Evolutionary conservation across 2,797 vertebrate species (phyloP), one percentile per base, ranked within the genome.

Genomic region (Cossypha dichroa): DNA sequence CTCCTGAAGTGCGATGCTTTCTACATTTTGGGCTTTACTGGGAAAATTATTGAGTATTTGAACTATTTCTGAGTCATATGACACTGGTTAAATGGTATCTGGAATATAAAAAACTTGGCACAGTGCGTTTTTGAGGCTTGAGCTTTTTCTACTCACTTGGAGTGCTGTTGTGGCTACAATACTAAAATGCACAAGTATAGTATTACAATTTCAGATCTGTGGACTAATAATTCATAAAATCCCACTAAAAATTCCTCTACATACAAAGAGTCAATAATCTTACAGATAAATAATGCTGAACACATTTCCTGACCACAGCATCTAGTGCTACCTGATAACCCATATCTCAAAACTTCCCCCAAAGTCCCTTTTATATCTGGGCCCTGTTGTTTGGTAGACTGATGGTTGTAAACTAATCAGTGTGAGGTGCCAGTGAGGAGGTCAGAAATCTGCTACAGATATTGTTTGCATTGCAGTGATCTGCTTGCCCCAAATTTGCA

Each of bases 221-320:
- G 89, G 43, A 22, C 36, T 59, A 82, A 51, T 81, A 89, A 87
- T 33, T 79, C 49, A 67, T 59, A 88, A 94, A 72, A 80, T 72
- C 33, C 79, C 69, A 46, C 59, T 54, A 66, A 82, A 91, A 84
- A 13, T 52, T 85, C 33, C 34, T 78, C 54, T 79, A 40, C 52
- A 75, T 89, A 86, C 88, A 75, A 29, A 79, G 14, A 40, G 7
- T 74, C 22, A 56, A 36, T 90, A 90, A 73, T 76, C 76, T 86
- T 54, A 60, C 36, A 23, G 55, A 56, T 38, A 64, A 62, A 84
- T 76, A 89, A 78, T 79, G 49, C 40, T 38, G 38, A 64, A 78
- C 9, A 26, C 29, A 36, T 88, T 86, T 86, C 38, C 54, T 81
- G 80, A 75, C 31, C 25, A 14, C 25, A 70, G 48, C 34, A 91